Evolutionary conservation across 2,888 invertebrate species (phyloP).

Genomic region (Augochlorella aurata): DNA sequence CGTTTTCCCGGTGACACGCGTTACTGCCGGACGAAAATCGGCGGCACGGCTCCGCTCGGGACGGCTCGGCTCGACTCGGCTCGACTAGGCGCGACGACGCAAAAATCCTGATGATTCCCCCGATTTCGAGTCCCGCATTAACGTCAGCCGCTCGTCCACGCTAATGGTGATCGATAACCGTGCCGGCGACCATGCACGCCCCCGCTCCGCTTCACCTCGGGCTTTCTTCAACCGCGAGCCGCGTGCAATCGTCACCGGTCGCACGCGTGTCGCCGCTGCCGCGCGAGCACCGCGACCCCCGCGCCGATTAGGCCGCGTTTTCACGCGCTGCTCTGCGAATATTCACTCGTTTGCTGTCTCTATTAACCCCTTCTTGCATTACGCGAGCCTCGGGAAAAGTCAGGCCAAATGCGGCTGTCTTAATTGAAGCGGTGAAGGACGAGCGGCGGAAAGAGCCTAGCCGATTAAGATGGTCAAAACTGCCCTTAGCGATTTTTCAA

Average conservation of each 20-base stretch:
- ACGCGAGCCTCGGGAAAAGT: no score
- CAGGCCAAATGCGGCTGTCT: no score
- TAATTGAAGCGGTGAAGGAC: no score
- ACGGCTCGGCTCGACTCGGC: no score
- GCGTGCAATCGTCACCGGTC: slow-evolving; percentile 13
- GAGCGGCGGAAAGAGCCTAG: no score
- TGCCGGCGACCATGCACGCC: background rate
- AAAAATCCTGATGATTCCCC: slow-evolving; percentile 6
- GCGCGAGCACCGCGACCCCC: background rate
- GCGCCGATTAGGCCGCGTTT: background rate
- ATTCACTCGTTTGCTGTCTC: no score
- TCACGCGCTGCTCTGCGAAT: no score
- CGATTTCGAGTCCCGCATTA: slow-evolving; percentile 17
- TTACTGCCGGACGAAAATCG: slow-evolving; percentile 10
- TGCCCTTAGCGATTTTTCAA: no score
- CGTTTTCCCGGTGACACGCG: slow-evolving; percentile 11
- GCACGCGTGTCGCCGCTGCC: background rate
- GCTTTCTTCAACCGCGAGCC: slow-evolving; percentile 2
- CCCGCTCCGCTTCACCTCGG: slow-evolving; percentile 26
- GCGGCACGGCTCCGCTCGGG: background rate
- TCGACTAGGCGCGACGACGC: background rate
- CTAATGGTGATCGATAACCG: slow-evolving; percentile 43
- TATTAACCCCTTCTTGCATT: no score
- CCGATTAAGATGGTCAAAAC: no score
- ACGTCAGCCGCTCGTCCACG: slow-evolving; percentile 25